phyloP scores from a whole-genome alignment of 37 sponge, comb jelly and placozoan genomes.

The Petrosia ficiformis region DNA sequence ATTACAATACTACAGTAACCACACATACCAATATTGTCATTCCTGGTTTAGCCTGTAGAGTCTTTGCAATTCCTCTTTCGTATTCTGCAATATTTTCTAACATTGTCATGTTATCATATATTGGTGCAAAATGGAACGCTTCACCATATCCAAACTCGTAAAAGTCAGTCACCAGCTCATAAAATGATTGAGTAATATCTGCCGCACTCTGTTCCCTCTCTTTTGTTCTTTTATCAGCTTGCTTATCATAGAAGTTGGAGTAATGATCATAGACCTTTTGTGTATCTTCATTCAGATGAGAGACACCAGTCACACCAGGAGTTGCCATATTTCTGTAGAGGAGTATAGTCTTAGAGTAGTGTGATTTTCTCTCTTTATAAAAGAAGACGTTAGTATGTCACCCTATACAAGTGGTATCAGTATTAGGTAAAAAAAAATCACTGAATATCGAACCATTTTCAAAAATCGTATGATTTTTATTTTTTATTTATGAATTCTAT shows the following conservation, averaged over 20 bases:
- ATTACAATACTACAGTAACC: not conserved
- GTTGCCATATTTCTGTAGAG: too few relatives aligned
- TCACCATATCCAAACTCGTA: slow-evolving; percentile 80
- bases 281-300: not conserved
- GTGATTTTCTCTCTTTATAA: too few relatives aligned
- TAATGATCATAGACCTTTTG: slow-evolving; percentile 7
- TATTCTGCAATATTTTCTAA: slow-evolving; percentile 31
- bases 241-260: slow-evolving; percentile 1
- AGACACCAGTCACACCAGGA: slow-evolving; percentile 3
- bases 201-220: slow-evolving; percentile 21
- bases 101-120: slow-evolving; percentile 42
- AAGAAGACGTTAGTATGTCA: too few relatives aligned
- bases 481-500: too few relatives aligned
- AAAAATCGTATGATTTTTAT: too few relatives aligned
- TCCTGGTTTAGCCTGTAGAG: slow-evolving; percentile 34
- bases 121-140: slow-evolving; percentile 68
- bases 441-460: too few relatives aligned
- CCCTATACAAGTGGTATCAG: too few relatives aligned
- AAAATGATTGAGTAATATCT: slow-evolving; percentile 23
- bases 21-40: slow-evolving; percentile 64
- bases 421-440: too few relatives aligned
- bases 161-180: slow-evolving; percentile 74
- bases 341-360: too few relatives aligned
- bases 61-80: slow-evolving; percentile 30
- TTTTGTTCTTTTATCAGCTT: not conserved